Percentiles rank a stretch among this genome's conserved stretches.
These are phyloP conservation scores for Rallus crepitans DNA, from an alignment of 2,797 vertebrate genomes.

Conservation along the genomic window DNA sequence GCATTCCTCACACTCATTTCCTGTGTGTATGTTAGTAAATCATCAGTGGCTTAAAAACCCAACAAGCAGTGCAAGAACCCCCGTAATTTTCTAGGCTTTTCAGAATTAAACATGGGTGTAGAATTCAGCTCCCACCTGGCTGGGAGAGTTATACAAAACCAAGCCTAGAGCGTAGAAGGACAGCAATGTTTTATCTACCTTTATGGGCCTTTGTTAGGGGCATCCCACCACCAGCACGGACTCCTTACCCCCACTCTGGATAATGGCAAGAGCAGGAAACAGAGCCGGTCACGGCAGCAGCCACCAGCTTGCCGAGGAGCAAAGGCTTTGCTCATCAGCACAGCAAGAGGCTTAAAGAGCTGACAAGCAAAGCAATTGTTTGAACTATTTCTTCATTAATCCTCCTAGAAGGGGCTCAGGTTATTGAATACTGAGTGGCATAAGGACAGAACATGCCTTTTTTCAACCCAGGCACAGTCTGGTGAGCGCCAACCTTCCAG, in stretches of 20 bases:
- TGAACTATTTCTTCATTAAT: slow-evolving; percentile 23
- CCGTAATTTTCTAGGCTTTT: background rate
- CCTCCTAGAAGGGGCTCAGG: background rate
- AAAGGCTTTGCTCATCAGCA: background rate
- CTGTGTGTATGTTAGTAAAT: background rate
- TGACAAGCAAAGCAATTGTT: background rate
- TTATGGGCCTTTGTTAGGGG: background rate
- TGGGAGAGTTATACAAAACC: background rate
- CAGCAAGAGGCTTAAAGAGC: background rate
- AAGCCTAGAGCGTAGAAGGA: background rate
- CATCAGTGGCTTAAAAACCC: background rate
- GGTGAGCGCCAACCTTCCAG: background rate
- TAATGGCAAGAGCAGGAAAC: background rate
- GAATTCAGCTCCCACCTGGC: background rate
- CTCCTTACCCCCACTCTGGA: background rate
- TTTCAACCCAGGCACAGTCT: background rate
- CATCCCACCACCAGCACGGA: background rate
- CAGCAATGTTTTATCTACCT: background rate
- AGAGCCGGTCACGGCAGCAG: background rate
- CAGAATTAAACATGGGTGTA: background rate
- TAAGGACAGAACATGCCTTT: background rate
- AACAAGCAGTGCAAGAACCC: background rate
- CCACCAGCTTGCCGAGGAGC: too few relatives aligned
- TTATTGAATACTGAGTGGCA: background rate
- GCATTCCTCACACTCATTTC: background rate